Base-by-base conservation (phyloP, 1,140 invertebrate species). In the Microplitis demolitor region DNA sequence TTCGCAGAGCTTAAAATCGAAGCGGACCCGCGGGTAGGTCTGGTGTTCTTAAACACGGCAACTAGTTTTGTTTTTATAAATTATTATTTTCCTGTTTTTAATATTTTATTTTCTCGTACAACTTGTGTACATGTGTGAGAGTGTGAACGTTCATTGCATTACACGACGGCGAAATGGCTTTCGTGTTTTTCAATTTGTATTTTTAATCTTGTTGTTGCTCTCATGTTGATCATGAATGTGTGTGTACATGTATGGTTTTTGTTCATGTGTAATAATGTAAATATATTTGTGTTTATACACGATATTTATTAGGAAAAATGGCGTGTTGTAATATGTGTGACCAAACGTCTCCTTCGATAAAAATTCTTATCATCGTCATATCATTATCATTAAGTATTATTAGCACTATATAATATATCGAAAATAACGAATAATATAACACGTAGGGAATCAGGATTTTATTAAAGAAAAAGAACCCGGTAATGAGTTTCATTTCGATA, bases 381-480 rank as follows among this genome's bases (percentile, higher is more conserved):
- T 74, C 64, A 84, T 85, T 87, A 87, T 86, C 79, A 85, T 86
- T 87, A 86, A 86, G 82, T 87, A 86, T 86, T 80, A 85, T 86
- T 86, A 87, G 80, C 84, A 85, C 85, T 77, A 77, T 74, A 82
- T 82, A 83, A 82, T 85, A 87, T 86, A 87, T 86, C 85, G 85
- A 86, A 87, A 87, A 87, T 86, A 87, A 85, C 85, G 85, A 84
- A 86, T 87, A 87, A 87, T 86, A 87, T 84, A 86, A 87, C 84
- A 86, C 84, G 85, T 86, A 85, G 82, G 86, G 83, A 84, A 84
- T 84, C 78, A 80, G 82, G 61, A 35, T 37, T 51, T 51, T 39
- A 4, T 62, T 71, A 9, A 13, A 8, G 66, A 37, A 39, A 34
- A 31, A 33, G 34, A n/a, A 13, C 16, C 24, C 9, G 56, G 56